Evolutionary conservation across 2,797 vertebrate species (phyloP).

Genomic region (Tokudaia tokunoshimensis): DNA sequence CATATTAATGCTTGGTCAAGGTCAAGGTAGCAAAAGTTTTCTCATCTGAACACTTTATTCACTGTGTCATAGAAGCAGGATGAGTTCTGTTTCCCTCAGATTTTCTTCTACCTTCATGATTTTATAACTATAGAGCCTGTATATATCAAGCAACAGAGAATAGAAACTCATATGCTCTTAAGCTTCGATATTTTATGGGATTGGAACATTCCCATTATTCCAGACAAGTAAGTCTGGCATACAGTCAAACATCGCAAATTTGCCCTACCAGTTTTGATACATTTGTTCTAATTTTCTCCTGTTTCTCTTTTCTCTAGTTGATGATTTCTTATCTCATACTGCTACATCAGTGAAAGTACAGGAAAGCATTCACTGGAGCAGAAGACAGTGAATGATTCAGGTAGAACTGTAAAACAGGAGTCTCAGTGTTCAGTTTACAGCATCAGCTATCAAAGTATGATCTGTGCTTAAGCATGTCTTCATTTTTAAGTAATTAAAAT

Average conservation of each 20-base stretch:
- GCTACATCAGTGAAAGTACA: not conserved
- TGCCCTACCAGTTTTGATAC: not conserved
- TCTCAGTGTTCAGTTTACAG: not conserved
- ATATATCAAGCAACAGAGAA: not conserved
- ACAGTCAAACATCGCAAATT: not conserved
- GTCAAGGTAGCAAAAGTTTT: slow-evolving; percentile 34
- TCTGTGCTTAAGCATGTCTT: not conserved
- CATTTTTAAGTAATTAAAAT: not conserved
- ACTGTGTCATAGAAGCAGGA: not conserved
- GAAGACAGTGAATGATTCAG: not conserved
- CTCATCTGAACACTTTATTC: not conserved
- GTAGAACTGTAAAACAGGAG: not conserved
- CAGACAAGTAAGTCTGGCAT: not conserved
- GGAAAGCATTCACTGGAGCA: not conserved
- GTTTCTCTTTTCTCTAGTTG: not conserved
- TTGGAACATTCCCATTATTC: not conserved
- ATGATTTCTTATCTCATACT: not conserved
- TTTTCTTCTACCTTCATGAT: not conserved
- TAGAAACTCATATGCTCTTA: not conserved
- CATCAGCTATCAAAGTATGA: not conserved
- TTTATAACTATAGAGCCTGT: not conserved
- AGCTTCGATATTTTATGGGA: not conserved
- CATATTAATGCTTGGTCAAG: slow-evolving; percentile 1
- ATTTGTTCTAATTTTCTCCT: not conserved
- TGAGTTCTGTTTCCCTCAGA: not conserved